Percentiles rank a stretch among this genome's conserved stretches.
phyloP scores from a whole-genome alignment of 2,888 invertebrate species.

The Cryptocheilus praepositus region DNA sequence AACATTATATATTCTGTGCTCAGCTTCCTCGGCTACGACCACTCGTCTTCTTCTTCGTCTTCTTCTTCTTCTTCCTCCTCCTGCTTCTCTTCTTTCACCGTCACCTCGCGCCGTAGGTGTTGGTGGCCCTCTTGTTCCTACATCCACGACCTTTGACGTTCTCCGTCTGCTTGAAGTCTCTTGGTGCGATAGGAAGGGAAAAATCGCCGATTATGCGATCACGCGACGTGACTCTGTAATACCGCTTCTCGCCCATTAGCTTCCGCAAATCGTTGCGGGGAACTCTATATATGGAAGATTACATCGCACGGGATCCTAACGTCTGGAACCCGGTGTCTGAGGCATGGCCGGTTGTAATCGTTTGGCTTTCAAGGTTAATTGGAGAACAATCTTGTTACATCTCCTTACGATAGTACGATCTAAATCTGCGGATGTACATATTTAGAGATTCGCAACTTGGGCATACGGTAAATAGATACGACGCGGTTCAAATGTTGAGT shows the following conservation, averaged over 20 bases:
- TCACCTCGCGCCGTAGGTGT: constrained; percentile 3
- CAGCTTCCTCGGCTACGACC: constrained; percentile 16
- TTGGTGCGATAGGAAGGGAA: constrained; percentile 11
- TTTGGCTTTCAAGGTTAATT: no score
- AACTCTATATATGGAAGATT: no score
- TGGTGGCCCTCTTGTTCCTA: not conserved
- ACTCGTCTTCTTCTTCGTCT: constrained; percentile 12
- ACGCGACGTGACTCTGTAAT: constrained; percentile 33
- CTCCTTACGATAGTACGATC: no score
- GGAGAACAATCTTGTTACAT: no score
- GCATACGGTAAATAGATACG: no score
- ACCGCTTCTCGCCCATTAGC: not conserved
- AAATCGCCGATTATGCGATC: constrained; percentile 49
- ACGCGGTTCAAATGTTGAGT: no score
- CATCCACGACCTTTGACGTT: constrained; percentile 29
- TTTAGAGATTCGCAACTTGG: no score
- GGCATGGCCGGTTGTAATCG: no score
- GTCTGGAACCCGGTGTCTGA: no score
- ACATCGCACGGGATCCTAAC: no score
- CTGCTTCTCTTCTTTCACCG: constrained; percentile 13
- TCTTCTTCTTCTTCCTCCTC: constrained; percentile 11
- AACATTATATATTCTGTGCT: constrained; percentile 55
- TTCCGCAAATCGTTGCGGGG: no score
- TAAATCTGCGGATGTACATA: no score
- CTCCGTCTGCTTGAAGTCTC: constrained; percentile 18